These are phyloP conservation scores for Scomber scombrus DNA, from an alignment of 2,113 vertebrate species.

Conservation along the genomic window DNA sequence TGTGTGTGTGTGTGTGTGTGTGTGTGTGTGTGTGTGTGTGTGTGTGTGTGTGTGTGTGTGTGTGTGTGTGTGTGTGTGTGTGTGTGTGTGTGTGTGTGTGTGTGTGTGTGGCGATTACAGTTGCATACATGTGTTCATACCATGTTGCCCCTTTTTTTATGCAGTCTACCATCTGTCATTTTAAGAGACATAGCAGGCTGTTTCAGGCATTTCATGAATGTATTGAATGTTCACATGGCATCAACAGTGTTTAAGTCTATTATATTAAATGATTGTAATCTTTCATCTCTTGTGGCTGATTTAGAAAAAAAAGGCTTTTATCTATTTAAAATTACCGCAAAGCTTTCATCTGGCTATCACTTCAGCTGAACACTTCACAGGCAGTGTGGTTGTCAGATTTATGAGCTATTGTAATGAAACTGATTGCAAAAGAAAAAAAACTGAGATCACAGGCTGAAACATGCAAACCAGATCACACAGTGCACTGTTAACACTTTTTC, in stretches of 20 bases:
- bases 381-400: background rate
- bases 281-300: background rate
- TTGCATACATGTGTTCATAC: slow-evolving; percentile 34
- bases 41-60: background rate
- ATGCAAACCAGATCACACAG: background rate
- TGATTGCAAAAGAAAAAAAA: background rate
- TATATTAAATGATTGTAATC: background rate
- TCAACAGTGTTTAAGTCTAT: background rate
- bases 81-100: slow-evolving; percentile 16
- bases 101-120: slow-evolving; percentile 6
- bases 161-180: background rate
- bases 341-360: slow-evolving; percentile 24
- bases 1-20: slow-evolving; percentile 43
- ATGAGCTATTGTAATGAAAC: slow-evolving; percentile 10
- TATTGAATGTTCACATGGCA: background rate
- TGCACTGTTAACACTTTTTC: background rate
- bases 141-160: slow-evolving; percentile 28
- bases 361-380: background rate
- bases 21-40: slow-evolving; percentile 36
- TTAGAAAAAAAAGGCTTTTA: background rate
- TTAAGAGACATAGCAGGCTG: background rate
- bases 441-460: slow-evolving; percentile 7
- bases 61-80: slow-evolving; percentile 39
- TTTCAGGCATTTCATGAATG: background rate
- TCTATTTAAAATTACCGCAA: slow-evolving; percentile 3